Evolutionary conservation across 2,797 vertebrate genomes (phyloP), one percentile per base, ranked within the genome.

Genomic region (Parambassis ranga): DNA sequence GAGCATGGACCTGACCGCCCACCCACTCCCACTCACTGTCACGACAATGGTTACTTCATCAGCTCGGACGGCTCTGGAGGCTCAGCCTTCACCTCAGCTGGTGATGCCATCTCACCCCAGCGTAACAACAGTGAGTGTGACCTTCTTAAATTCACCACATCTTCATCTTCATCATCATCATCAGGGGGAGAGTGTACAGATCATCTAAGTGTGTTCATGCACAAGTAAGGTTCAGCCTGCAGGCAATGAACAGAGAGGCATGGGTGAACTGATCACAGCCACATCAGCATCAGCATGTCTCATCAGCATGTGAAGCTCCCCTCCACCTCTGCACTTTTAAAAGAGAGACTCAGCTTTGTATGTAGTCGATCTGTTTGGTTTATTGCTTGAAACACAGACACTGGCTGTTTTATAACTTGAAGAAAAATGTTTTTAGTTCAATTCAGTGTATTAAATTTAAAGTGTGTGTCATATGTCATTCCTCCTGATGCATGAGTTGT

Each of bases 31-130:
- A 91, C 93, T 1, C 92, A 92, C 52, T 94, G 93, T 83, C 94
- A 95, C 46, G 95, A 99, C 76, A 96, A 71, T 91, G 88, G 93
- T 86, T 97, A 97, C 28, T 95, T 95, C 23, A 83, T 95, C 77
- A 92, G 95, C 82, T 95, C 94, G 19, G 94, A 95, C 41, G 95
- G 94, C 55, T 96, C 94, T 1, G 93, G 95, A 61, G 94, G 94
- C 58, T 95, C 93, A 2, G 91, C 92, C 64, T 94, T 91, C 56
- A 92, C 93, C 69, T 89, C 92, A 52, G 91, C 93, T 51, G 92
- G 94, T 62, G 94, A 95, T 7, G 87, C 90, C 37, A 79, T 92
- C 46, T 92, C 92, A 48, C 93, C 93, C 42, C 93, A 92, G 43
- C 94, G 92, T 57, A 92, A 90, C 92, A 94, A 90, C 72, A 94